Evolutionary conservation across 2,888 invertebrate species (phyloP).

Genomic region (Lepidocyrtoides sp.): DNA sequence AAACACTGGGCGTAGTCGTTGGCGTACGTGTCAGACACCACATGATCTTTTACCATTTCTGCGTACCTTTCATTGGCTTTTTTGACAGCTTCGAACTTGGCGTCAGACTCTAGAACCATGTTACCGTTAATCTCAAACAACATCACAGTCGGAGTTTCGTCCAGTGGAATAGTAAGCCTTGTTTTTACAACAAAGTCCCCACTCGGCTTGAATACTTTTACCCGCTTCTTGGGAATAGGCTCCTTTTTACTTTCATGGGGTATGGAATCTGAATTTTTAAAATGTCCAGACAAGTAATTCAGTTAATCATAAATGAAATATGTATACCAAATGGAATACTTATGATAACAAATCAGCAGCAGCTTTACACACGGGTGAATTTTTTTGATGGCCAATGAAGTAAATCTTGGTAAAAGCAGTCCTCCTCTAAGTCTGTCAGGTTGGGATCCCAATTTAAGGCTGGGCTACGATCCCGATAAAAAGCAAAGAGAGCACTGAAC

Average conservation of each 20-base stretch:
- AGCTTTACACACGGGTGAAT: constrained; percentile 68
- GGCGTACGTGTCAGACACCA: constrained; percentile 82
- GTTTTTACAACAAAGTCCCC: constrained; percentile 79
- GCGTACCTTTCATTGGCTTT: constrained; percentile 80
- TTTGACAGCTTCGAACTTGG: constrained; percentile 45
- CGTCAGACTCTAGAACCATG: constrained; percentile 76
- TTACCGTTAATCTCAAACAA: constrained; percentile 81
- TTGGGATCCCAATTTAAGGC: constrained; percentile 83
- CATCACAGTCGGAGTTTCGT: constrained; percentile 81
- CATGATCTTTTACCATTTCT: constrained; percentile 83
- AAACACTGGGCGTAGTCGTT: constrained; percentile 77
- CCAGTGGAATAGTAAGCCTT: constrained; percentile 77
- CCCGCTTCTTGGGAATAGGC: constrained; percentile 71
- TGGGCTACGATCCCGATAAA: constrained; percentile 79
- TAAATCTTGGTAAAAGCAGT: constrained; percentile 81
- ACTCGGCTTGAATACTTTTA: constrained; percentile 81
- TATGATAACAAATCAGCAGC: not conserved
- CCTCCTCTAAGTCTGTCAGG: constrained; percentile 84
- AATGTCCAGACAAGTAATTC: not conserved
- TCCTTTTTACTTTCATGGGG: constrained; percentile 80
- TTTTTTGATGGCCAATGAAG: constrained; percentile 78
- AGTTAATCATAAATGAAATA: not conserved
- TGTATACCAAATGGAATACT: too few relatives aligned
- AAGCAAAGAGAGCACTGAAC: constrained; percentile 79
- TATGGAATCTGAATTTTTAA: constrained; percentile 67